Percentiles rank a stretch among this genome's conserved stretches.
Conservation (phyloP, 2,888 invertebrate genomes). For the Cephus sareptanus region DNA sequence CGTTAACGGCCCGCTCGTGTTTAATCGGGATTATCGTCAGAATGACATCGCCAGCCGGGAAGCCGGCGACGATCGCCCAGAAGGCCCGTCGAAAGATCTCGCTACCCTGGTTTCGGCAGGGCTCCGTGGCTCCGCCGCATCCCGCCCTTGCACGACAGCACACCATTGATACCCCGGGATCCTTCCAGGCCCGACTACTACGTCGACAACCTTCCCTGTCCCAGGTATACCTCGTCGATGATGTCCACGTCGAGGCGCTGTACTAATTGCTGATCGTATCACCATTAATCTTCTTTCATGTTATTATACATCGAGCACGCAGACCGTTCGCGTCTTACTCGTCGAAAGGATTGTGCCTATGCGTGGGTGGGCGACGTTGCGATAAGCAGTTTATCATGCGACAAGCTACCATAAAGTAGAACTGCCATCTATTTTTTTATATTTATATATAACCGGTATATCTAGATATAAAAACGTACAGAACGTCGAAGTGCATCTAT, state of each 20-base stretch:
- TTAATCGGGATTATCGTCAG: slow-evolving; percentile 37
- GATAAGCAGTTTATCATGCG: neutral
- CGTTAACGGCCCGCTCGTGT: slow-evolving; percentile 36
- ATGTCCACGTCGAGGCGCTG: neutral
- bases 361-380: neutral
- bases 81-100: slow-evolving; percentile 88
- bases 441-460: neutral
- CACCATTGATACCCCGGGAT: slow-evolving; percentile 90
- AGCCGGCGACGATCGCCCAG: slow-evolving; percentile 66
- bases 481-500: neutral
- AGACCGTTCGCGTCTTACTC: neutral
- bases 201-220: slow-evolving; percentile 75
- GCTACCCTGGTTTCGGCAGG: slow-evolving; percentile 89
- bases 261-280: neutral
- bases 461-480: neutral
- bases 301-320: neutral
- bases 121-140: slow-evolving; percentile 79
- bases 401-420: neutral
- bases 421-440: neutral
- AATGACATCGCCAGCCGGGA: slow-evolving; percentile 60
- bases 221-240: slow-evolving; percentile 62
- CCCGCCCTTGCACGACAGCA: slow-evolving; percentile 85
- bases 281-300: neutral
- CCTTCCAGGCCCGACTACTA: slow-evolving; percentile 82
- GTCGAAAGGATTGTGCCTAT: neutral